Base-by-base conservation (phyloP, 2,797 vertebrate species). In the Intellagama lesueurii region DNA sequence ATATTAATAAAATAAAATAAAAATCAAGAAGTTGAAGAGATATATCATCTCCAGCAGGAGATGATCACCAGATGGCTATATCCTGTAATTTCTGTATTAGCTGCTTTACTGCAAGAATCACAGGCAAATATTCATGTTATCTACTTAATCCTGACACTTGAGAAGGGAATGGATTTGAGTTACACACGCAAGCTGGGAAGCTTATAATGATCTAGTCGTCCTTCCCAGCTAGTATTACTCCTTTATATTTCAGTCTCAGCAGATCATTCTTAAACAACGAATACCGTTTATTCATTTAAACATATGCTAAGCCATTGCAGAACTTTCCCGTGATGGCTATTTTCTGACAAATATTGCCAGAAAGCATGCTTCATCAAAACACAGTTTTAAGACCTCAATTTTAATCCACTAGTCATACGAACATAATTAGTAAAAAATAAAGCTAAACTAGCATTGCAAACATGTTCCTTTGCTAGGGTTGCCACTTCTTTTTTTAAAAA, bases 221-320 rank as follows among this genome's bases (percentile, higher is more conserved):
- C 40, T 40, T 64, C 60, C 70, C 16, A 1, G 66, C 0, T 73
- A 32, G 9, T 47, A 35, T 77, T 19, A 75, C 1, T 89, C n/a
- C 66, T 91, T 92, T 84, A 86, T 77, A 86, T n/a, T 83, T 83
- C 52, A 76, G 52, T 85, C n/a, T 66, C 30, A 22, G 89, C 5
- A 9, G 68, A 30, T 44, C 73, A 1, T 32, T 73, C 60, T 28
- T 87, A 17, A 70, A 1, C n/a, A 19, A 69, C 14, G 0, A n/a
- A 0, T 80, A 83, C 47, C 5, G 40, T 81, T 8, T 88, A 49
- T 35, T 73, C 72, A 16, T 7, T 82, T 56, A 52, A 83, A 56
- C 40, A 87, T 81, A 93, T 88, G 40, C 83, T 79, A 28, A 78
- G 1, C 32, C 90, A 79, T 80, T 91, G 28, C 68, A 91, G 86